Conservation (phyloP, 2,113 vertebrate species). For the Petromus typicus region DNA sequence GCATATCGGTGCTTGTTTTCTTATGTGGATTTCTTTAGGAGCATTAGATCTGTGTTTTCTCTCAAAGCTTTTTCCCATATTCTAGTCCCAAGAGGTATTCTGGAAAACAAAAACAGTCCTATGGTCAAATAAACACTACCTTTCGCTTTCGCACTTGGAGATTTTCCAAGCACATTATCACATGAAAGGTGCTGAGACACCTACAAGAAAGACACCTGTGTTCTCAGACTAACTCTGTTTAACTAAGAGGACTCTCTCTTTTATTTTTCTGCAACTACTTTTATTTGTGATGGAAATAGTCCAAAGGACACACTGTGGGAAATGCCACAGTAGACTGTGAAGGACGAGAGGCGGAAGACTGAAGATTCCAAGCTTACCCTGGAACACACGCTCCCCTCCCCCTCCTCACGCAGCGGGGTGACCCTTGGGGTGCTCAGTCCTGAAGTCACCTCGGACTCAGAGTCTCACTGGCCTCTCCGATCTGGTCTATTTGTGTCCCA, state of each 20-base stretch:
- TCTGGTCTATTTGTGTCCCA: not conserved
- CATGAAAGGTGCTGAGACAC: not conserved
- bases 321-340: not conserved
- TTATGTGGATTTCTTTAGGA: not conserved
- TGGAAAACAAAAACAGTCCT: not conserved
- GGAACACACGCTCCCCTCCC: not conserved
- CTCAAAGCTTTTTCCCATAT: conserved; percentile 26
- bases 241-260: not conserved
- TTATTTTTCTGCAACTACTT: not conserved
- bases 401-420: not conserved
- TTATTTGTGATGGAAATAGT: conserved; percentile 35
- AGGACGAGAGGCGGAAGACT: not conserved
- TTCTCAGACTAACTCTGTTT: not conserved
- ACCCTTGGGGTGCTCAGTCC: not conserved
- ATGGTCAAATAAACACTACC: not conserved
- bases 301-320: not conserved
- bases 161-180: not conserved
- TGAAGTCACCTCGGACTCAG: too few species aligned
- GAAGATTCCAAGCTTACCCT: not conserved
- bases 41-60: conserved; percentile 33
- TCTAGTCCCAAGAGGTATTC: conserved; percentile 44
- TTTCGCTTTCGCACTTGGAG: not conserved
- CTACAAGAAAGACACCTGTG: not conserved
- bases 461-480: not conserved
- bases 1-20: not conserved